phyloP scores from a whole-genome alignment of 2,113 vertebrate genomes.

The Gobiocypris rarus region DNA sequence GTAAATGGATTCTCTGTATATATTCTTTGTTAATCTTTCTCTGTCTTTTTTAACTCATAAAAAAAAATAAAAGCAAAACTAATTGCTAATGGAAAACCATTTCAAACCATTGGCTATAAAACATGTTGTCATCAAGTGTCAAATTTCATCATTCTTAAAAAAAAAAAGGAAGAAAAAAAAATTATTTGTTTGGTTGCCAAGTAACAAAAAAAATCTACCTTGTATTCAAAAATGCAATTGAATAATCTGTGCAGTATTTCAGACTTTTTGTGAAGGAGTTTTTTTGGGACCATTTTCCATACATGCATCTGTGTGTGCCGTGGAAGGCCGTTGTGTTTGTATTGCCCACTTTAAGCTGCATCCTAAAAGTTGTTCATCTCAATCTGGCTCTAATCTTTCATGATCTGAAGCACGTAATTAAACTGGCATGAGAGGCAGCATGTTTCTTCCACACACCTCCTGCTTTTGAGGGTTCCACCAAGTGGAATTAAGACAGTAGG shows the following conservation, averaged over 20 bases:
- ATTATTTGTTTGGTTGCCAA: not conserved
- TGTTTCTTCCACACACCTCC: not conserved
- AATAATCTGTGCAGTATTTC: not conserved
- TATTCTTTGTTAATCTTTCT: no score
- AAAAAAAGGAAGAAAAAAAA: not conserved
- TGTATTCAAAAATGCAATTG: not conserved
- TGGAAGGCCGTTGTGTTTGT: not conserved
- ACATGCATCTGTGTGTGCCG: not conserved
- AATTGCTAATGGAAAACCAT: no score
- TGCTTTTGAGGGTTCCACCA: constrained; percentile 16
- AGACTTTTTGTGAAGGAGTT: not conserved
- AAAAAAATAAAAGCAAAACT: no score
- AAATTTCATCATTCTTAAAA: not conserved
- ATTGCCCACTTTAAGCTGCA: constrained; percentile 16
- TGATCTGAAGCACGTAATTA: constrained; percentile 36
- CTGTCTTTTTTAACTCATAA: no score
- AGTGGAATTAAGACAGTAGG: constrained; percentile 21
- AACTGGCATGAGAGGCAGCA: constrained; percentile 7
- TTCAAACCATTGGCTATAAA: not conserved
- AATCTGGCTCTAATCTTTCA: constrained; percentile 21
- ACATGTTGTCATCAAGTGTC: not conserved
- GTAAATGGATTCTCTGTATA: no score
- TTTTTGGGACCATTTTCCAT: not conserved
- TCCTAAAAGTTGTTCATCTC: constrained; percentile 12
- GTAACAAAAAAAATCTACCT: not conserved